A percentile compares a stretch with the other conserved stretches of the same genome.
Evolutionary conservation across 2,113 vertebrate genomes (phyloP).

Genomic region (Dipodomys merriami): DNA sequence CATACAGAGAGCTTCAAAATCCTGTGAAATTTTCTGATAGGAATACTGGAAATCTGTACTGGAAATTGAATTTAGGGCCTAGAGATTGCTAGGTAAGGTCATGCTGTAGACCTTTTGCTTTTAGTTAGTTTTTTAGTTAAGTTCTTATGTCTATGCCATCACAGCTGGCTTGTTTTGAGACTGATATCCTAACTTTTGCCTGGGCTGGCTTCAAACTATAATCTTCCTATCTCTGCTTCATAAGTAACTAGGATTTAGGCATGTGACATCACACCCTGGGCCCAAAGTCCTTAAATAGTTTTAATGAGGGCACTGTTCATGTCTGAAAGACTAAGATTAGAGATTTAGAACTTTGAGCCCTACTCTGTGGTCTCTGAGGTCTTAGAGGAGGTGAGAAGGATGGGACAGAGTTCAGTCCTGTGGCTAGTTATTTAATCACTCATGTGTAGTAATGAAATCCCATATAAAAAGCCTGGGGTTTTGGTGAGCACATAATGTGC

Average conservation of each 20-base stretch:
- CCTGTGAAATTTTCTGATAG: slow-evolving; percentile 14
- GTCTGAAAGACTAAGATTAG: not conserved
- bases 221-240: too few relatives aligned
- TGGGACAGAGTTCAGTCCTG: not conserved
- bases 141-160: not conserved
- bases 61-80: too few relatives aligned
- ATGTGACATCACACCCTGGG: too few relatives aligned
- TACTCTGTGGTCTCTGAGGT: not conserved
- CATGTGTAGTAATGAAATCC: not conserved
- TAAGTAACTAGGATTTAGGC: too few relatives aligned
- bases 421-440: not conserved
- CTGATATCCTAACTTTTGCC: too few relatives aligned
- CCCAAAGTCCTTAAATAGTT: not conserved
- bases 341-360: not conserved
- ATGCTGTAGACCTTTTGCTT: not conserved
- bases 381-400: not conserved
- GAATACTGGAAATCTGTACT: not conserved
- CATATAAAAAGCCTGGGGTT: not conserved
- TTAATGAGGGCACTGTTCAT: not conserved
- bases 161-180: too few relatives aligned
- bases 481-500: not conserved
- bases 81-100: too few relatives aligned
- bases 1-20: slow-evolving; percentile 13
- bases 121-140: too few relatives aligned
- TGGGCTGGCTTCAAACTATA: too few relatives aligned